Conservation (phyloP, 2,888 invertebrate species). For the Dynastes tityus region DNA sequence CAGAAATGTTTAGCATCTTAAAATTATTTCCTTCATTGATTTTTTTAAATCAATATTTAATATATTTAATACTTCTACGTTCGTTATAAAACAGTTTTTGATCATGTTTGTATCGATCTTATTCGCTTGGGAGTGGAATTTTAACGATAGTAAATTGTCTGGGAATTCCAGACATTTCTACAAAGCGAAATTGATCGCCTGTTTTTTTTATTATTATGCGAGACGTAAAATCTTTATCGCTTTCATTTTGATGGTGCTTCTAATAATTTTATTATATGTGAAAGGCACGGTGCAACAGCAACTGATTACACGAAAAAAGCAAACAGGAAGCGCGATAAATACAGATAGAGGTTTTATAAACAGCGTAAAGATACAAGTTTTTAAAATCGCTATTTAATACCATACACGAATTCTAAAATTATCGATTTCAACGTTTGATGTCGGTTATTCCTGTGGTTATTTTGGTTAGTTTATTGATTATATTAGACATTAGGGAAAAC, state of each 20-base stretch:
- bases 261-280: constrained; percentile 11
- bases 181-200: not conserved
- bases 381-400: not conserved
- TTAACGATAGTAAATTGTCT: not conserved
- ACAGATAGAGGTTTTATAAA: constrained; percentile 38
- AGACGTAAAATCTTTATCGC: constrained; percentile 1
- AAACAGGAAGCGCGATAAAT: constrained; percentile 48
- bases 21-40: too few species aligned
- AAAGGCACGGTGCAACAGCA: constrained; percentile 13
- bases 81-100: too few species aligned
- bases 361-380: constrained; percentile 24
- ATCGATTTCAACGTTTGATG: constrained; percentile 6
- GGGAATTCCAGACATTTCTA: not conserved
- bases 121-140: too few species aligned
- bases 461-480: constrained; percentile 41
- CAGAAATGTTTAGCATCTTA: too few species aligned
- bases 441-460: constrained; percentile 9
- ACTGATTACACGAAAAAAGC: constrained; percentile 32
- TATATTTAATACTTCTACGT: too few species aligned
- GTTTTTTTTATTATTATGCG: not conserved
- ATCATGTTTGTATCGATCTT: too few species aligned
- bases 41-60: too few species aligned
- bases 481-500: constrained; percentile 20
- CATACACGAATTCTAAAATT: constrained; percentile 8
- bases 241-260: constrained; percentile 24